Evolutionary conservation across 2,888 invertebrate species (phyloP).

Genomic region (Agrotis puta): DNA sequence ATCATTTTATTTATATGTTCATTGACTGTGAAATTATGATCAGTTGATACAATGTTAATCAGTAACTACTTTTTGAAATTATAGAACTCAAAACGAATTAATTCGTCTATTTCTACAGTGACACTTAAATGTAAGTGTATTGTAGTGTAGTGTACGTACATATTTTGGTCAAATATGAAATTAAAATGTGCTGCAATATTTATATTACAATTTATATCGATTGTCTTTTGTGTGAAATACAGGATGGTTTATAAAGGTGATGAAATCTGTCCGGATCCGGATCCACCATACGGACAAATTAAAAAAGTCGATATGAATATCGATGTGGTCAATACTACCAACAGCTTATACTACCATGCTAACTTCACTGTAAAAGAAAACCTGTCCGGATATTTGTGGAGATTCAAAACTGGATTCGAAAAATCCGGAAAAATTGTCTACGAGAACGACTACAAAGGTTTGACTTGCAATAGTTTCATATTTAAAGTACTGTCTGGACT

Average conservation of each 20-base stretch:
- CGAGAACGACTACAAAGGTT: slow-evolving; percentile 40
- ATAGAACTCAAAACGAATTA: background rate
- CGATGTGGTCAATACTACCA: background rate
- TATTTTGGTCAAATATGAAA: slow-evolving; percentile 35
- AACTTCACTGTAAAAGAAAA: slow-evolving; percentile 31
- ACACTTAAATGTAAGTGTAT: no score
- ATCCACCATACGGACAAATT: slow-evolving; percentile 30
- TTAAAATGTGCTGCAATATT: slow-evolving; percentile 10
- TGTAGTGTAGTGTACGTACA: background rate
- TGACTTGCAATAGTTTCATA: slow-evolving; percentile 31
- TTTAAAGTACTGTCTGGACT: slow-evolving; percentile 15
- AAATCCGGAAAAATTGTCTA: slow-evolving; percentile 29
- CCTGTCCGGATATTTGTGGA: slow-evolving; percentile 23
- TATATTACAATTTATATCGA: slow-evolving; percentile 3
- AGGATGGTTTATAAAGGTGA: slow-evolving; percentile 35
- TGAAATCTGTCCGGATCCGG: slow-evolving; percentile 5
- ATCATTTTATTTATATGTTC: slow-evolving; percentile 10
- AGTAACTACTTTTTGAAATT: background rate
- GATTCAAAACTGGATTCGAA: slow-evolving; percentile 44
- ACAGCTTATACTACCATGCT: slow-evolving; percentile 15
- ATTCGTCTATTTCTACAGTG: background rate
- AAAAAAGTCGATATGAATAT: slow-evolving; percentile 16
- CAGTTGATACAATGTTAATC: slow-evolving; percentile 1
- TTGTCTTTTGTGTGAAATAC: slow-evolving; percentile 27
- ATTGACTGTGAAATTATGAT: slow-evolving; percentile 26